phyloP scores from a whole-genome alignment of 2,797 vertebrate genomes.

The Anolis apletophallus region DNA sequence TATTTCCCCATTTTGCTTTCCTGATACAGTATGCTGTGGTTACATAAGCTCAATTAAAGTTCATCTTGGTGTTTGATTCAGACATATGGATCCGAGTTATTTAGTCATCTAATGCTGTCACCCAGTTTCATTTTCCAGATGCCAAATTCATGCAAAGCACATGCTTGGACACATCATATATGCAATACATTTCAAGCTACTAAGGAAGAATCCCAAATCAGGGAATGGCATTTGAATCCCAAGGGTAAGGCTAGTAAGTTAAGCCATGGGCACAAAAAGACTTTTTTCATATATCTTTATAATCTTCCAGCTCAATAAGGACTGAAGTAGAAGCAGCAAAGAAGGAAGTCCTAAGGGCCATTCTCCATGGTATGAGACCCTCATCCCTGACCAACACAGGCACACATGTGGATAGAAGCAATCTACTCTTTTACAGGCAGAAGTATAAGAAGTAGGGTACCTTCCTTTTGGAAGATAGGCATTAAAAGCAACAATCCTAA shows the following conservation, averaged over 20 bases:
- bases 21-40: not conserved
- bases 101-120: not conserved
- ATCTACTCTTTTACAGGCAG: not conserved
- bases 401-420: not conserved
- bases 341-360: not conserved
- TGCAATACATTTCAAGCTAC: not conserved
- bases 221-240: not conserved
- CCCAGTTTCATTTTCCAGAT: not conserved
- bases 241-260: not conserved
- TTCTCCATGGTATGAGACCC: not conserved
- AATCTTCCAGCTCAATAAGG: constrained; percentile 5
- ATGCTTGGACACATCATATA: not conserved
- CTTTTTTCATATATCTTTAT: constrained; percentile 2
- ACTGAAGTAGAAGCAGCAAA: constrained; percentile 38
- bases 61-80: no score
- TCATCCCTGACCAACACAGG: not conserved
- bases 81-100: not conserved
- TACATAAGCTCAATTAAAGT: not conserved
- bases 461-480: not conserved
- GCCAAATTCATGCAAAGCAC: not conserved
- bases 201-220: not conserved
- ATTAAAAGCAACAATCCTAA: not conserved
- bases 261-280: constrained; percentile 1
- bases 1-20: not conserved
- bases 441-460: not conserved